Percentiles rank a stretch among this genome's conserved stretches.
Evolutionary conservation across 2,113 vertebrate genomes (phyloP).

Genomic region (Cettia cetti): DNA sequence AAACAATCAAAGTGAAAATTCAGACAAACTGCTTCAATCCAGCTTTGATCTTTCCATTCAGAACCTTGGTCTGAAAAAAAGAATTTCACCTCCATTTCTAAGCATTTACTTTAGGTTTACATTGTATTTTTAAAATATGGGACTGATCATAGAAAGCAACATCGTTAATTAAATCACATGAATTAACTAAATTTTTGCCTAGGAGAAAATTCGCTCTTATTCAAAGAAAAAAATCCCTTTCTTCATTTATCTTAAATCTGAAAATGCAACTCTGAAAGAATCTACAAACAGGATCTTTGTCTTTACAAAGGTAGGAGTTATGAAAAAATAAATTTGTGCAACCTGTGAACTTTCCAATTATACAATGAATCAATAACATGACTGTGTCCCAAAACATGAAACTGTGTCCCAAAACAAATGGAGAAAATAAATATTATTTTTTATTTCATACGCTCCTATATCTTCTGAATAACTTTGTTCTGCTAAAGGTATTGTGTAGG

Average conservation of each 20-base stretch:
- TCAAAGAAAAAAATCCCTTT: not conserved
- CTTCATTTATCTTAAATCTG: not conserved
- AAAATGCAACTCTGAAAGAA: not conserved
- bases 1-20: slow-evolving; percentile 36
- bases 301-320: not conserved
- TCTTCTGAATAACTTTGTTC: not conserved
- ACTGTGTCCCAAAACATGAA: no score
- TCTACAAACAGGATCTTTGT: not conserved
- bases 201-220: not conserved
- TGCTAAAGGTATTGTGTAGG: not conserved
- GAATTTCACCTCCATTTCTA: not conserved
- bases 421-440: not conserved
- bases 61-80: not conserved
- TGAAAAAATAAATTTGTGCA: not conserved
- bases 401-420: not conserved
- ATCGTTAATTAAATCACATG: not conserved
- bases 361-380: not conserved
- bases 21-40: not conserved
- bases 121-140: not conserved
- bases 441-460: not conserved
- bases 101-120: not conserved
- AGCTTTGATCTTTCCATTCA: not conserved
- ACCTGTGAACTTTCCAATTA: not conserved
- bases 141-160: not conserved
- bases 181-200: not conserved